Conservation (phyloP, 2,797 vertebrate genomes). For the Acipenser transmontanus region DNA sequence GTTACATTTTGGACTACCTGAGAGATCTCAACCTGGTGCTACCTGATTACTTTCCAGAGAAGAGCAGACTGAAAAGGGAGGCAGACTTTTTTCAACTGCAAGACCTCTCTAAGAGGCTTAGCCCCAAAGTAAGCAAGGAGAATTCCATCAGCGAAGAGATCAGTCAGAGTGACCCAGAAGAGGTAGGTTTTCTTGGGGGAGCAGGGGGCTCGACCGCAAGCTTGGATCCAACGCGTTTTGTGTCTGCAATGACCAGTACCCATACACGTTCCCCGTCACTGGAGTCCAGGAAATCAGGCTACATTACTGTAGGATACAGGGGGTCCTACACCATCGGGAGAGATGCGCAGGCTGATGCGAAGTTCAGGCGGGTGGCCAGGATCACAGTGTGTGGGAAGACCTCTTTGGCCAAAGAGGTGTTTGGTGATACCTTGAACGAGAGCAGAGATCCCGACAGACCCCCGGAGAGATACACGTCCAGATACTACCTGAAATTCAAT, state of each 20-base stretch:
- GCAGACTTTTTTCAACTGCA: constrained; percentile 84
- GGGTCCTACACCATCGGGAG: constrained; percentile 85
- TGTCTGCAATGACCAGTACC: constrained; percentile 32
- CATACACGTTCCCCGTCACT: constrained; percentile 49
- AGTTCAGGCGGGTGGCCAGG: constrained; percentile 81
- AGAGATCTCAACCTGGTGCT: constrained; percentile 80
- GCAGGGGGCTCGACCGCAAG: constrained; percentile 30
- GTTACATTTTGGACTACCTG: constrained; percentile 85
- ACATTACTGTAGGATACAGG: constrained; percentile 85
- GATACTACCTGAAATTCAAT: constrained; percentile 88
- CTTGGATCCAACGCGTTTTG: constrained; percentile 45
- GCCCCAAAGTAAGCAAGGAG: constrained; percentile 70
- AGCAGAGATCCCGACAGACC: constrained; percentile 86
- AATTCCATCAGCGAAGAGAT: constrained; percentile 74
- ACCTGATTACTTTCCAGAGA: constrained; percentile 87
- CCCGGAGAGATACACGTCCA: constrained; percentile 84
- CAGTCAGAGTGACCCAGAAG: constrained; percentile 75
- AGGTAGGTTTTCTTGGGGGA: constrained; percentile 54
- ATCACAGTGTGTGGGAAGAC: constrained; percentile 90
- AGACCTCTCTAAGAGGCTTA: constrained; percentile 73
- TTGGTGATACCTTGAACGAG: constrained; percentile 87
- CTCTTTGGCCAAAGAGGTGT: constrained; percentile 85
- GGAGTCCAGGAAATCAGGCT: constrained; percentile 70
- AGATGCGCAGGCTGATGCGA: constrained; percentile 85
- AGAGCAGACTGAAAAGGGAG: constrained; percentile 76